phyloP scores from a whole-genome alignment of 2,113 vertebrate genomes.

The Eulemur rufifrons region DNA sequence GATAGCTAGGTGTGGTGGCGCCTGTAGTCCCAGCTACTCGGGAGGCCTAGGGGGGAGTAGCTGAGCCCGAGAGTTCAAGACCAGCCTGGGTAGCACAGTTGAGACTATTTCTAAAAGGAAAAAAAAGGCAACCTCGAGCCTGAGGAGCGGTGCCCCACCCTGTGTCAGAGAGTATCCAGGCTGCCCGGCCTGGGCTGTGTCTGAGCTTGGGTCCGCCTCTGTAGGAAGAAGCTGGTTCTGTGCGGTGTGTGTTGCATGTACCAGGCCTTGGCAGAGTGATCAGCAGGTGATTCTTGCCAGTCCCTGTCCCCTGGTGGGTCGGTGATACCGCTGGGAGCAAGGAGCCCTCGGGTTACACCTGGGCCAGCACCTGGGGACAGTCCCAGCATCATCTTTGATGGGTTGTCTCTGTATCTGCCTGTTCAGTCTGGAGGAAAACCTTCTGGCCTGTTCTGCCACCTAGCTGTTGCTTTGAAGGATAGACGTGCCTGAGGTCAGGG shows the following conservation, averaged over 20 bases:
- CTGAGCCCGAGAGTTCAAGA: no score
- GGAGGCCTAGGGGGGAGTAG: no score
- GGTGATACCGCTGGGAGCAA: accelerated
- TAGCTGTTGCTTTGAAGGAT: background rate
- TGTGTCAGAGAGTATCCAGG: no score
- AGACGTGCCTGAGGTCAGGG: background rate
- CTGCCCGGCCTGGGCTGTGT: background rate
- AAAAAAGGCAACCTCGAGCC: background rate
- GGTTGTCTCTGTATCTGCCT: background rate
- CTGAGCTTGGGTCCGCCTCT: background rate
- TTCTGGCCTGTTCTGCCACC: background rate
- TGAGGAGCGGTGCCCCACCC: background rate
- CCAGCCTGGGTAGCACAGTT: no score
- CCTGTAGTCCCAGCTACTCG: no score
- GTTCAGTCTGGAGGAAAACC: background rate
- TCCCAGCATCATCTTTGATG: background rate
- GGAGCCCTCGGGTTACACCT: background rate
- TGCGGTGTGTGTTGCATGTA: background rate
- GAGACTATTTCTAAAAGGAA: no score
- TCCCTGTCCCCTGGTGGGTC: background rate
- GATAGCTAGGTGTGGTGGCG: no score
- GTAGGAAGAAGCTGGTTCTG: background rate
- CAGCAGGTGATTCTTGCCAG: no score
- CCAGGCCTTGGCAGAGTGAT: no score
- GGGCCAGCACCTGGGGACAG: accelerated